phyloP scores from a whole-genome alignment of 2,888 invertebrate species.

The Xylota sylvarum region DNA sequence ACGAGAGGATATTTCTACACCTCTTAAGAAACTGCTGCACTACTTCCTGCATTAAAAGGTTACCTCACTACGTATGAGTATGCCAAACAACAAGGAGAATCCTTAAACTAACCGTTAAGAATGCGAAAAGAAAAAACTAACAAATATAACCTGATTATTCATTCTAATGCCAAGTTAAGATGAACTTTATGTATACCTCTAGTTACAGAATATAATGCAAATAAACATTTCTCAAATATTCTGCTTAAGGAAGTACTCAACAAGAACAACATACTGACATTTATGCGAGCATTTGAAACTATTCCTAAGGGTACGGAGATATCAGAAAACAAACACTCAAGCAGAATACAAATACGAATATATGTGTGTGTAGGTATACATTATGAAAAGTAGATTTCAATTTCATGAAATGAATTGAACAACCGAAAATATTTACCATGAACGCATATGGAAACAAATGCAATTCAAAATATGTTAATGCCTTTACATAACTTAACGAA shows the following conservation, averaged over 20 bases:
- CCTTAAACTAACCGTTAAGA: background rate
- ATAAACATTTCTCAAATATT: background rate
- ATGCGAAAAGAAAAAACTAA: background rate
- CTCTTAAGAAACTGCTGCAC: background rate
- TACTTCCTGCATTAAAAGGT: background rate
- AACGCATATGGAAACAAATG: background rate
- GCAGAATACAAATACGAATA: background rate
- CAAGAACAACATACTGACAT: background rate
- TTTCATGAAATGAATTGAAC: slow-evolving; percentile 1
- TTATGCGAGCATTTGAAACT: background rate
- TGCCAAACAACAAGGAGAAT: background rate
- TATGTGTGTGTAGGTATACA: background rate
- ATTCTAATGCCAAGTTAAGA: background rate
- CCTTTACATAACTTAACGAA: background rate
- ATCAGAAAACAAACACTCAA: background rate
- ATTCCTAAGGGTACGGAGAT: background rate
- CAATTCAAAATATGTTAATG: background rate
- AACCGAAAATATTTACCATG: slow-evolving; percentile 1
- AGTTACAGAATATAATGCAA: background rate
- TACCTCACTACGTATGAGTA: background rate
- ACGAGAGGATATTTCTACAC: background rate
- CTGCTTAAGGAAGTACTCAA: background rate
- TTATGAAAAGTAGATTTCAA: background rate
- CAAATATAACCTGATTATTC: background rate
- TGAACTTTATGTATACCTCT: background rate